phyloP scores from a whole-genome alignment of 2,888 invertebrate species.

The Argyresthia goedartella region DNA sequence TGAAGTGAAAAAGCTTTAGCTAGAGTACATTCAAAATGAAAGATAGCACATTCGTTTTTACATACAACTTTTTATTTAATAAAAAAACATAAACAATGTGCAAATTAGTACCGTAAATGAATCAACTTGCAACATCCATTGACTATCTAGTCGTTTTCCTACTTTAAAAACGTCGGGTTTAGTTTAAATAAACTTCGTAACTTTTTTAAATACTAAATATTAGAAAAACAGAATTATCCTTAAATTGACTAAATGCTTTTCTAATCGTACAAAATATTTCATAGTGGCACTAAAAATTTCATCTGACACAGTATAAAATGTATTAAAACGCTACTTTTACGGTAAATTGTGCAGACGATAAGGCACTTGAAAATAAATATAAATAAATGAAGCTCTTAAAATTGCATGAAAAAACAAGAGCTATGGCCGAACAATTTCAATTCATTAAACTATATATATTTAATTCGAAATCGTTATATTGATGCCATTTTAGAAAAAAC shows the following conservation, averaged over 20 bases:
- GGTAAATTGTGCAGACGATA: slow-evolving; percentile 41
- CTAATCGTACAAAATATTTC: slow-evolving; percentile 23
- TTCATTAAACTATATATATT: slow-evolving; percentile 5
- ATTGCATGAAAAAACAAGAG: slow-evolving; percentile 7
- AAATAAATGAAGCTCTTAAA: slow-evolving; percentile 5
- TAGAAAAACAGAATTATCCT: slow-evolving; percentile 47
- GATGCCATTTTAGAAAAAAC: too few species aligned
- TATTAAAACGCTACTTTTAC: slow-evolving; percentile 22
- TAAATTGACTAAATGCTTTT: slow-evolving; percentile 53
- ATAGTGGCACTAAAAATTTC: slow-evolving; percentile 50
- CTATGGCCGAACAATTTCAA: slow-evolving; percentile 6
- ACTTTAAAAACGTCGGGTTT: not conserved
- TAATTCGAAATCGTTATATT: too few species aligned
- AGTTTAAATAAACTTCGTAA: slow-evolving; percentile 10
- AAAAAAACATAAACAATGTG: slow-evolving; percentile 57
- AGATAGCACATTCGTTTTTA: not conserved
- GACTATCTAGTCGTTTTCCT: not conserved
- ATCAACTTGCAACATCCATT: slow-evolving; percentile 26
- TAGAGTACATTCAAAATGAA: too few species aligned
- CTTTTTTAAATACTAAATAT: slow-evolving; percentile 14
- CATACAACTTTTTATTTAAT: slow-evolving; percentile 51
- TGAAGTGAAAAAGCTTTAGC: too few species aligned
- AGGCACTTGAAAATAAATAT: slow-evolving; percentile 29
- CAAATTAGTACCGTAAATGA: slow-evolving; percentile 53
- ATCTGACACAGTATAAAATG: slow-evolving; percentile 18